Conservation (phyloP, 2,888 invertebrate genomes). For the Mesorhabditis spiculigera region DNA sequence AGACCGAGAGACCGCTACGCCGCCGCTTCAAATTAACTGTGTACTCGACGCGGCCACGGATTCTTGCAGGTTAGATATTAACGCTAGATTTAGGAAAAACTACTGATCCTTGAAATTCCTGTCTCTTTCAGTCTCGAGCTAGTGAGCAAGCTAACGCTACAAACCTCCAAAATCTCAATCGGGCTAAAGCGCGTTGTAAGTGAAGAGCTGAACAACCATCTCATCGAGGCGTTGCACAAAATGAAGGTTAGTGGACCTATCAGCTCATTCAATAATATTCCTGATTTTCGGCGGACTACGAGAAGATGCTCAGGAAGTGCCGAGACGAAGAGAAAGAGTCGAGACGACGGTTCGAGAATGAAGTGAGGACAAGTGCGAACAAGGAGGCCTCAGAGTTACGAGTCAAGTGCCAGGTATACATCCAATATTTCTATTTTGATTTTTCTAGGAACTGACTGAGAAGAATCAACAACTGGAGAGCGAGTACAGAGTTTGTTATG, state of each 20-base stretch:
- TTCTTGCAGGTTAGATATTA: not conserved
- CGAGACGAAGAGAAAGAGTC: not conserved
- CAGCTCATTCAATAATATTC: too few species aligned
- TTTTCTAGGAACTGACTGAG: not conserved
- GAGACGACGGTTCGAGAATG: not conserved
- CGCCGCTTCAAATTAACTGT: not conserved
- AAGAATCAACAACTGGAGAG: not conserved
- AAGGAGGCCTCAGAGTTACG: not conserved
- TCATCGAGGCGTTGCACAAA: not conserved
- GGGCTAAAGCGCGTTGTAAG: not conserved
- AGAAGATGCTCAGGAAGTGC: too few species aligned
- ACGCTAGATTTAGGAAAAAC: not conserved
- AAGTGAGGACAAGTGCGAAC: not conserved
- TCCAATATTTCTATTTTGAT: not conserved
- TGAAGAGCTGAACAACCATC: slow-evolving; percentile 4
- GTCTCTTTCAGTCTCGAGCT: not conserved
- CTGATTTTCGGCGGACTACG: too few species aligned
- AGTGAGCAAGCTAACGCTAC: not conserved
- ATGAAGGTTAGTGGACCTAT: not conserved
- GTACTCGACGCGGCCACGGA: not conserved
- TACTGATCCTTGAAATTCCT: not conserved
- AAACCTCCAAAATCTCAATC: not conserved
- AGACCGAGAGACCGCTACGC: not conserved
- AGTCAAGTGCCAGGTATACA: not conserved
- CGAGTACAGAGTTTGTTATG: not conserved